A percentile compares a stretch with the other conserved stretches of the same genome.
Evolutionary conservation across 2,888 invertebrate species (phyloP).

Genomic region (Venustoraphidia nigricollis): DNA sequence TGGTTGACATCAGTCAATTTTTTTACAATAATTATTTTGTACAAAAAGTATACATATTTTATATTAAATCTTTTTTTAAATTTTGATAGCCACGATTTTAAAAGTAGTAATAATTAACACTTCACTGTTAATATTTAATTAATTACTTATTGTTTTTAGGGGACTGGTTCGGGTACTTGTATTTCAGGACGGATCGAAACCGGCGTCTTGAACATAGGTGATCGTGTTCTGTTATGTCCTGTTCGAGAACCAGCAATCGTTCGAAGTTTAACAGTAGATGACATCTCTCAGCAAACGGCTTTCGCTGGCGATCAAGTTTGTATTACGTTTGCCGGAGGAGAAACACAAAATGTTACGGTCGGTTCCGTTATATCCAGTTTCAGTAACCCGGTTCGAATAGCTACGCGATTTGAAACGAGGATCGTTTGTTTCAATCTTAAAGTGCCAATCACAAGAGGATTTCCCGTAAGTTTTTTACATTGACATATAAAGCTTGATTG

Average conservation of each 20-base stretch:
- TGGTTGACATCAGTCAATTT: too few relatives aligned
- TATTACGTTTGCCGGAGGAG: slow-evolving; percentile 66
- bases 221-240: slow-evolving; percentile 77
- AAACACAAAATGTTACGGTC: slow-evolving; percentile 68
- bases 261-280: slow-evolving; percentile 62
- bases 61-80: too few relatives aligned
- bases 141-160: slow-evolving; percentile 23
- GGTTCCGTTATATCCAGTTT: slow-evolving; percentile 84
- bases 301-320: slow-evolving; percentile 92
- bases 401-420: slow-evolving; percentile 72
- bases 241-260: slow-evolving; percentile 68
- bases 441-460: slow-evolving; percentile 81
- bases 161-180: slow-evolving; percentile 78
- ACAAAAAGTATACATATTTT: too few relatives aligned
- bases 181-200: slow-evolving; percentile 86
- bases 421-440: slow-evolving; percentile 89
- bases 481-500: background rate
- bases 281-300: slow-evolving; percentile 48
- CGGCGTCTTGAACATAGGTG: slow-evolving; percentile 72
- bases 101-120: too few relatives aligned
- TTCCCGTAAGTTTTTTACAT: slow-evolving; percentile 39
- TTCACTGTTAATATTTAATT: too few relatives aligned
- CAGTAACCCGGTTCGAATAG: slow-evolving; percentile 61
- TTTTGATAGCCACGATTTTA: too few relatives aligned
- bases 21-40: too few relatives aligned